Base-by-base conservation (phyloP, 2,797 vertebrate genomes). In the Poeciliopsis turneri region DNA sequence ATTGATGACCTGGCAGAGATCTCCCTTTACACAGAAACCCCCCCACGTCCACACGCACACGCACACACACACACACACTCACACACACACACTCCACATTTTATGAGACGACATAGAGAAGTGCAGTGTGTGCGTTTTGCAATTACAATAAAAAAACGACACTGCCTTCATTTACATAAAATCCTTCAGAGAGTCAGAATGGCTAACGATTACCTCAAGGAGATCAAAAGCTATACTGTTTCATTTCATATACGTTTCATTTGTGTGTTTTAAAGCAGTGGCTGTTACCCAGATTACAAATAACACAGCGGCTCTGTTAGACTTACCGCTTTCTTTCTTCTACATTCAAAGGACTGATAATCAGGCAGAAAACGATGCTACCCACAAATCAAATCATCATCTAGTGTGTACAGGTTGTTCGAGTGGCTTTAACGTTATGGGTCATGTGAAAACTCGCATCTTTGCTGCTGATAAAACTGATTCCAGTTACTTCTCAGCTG, bases 271-370 rank as follows among this genome's bases (percentile, higher is more conserved):
- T 28, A 16, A 69, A 69, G 25, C 66, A n/a, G 4, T 69, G 10
- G 23, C 68, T 70, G 15, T n/a, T 45, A 45, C n/a, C n/a, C 12
- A 66, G 9, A 18, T 18, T 33, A 28, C 13, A 69, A 45, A n/a
- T 25, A 69, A 41, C 64, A 43, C 9, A 15, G 25, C 0, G 0
- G 5, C 25, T 12, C 10, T 41, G 20, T 41, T 5, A 23, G 36
- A 23, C 33, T 66, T 39, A 15, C 15, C 4, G 16, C 30, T 68
- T 28, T 69, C 30, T 68, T 28, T 69, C n/a, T 43, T 30, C 23
- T 53, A 74, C 39, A 79, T 75, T 79, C 66, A 57, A 30, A 74
- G 36, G 28, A 66, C 3, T 30, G 39, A 69, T 57, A 70, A 53
- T 69, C 64, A 55, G 25, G 25, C 64, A 49, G 47, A 45, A n/a